Percentiles rank a stretch among this genome's conserved stretches.
These are phyloP conservation scores for Hyaena hyaena DNA, from an alignment of 2,113 vertebrate genomes.

Conservation along the genomic window DNA sequence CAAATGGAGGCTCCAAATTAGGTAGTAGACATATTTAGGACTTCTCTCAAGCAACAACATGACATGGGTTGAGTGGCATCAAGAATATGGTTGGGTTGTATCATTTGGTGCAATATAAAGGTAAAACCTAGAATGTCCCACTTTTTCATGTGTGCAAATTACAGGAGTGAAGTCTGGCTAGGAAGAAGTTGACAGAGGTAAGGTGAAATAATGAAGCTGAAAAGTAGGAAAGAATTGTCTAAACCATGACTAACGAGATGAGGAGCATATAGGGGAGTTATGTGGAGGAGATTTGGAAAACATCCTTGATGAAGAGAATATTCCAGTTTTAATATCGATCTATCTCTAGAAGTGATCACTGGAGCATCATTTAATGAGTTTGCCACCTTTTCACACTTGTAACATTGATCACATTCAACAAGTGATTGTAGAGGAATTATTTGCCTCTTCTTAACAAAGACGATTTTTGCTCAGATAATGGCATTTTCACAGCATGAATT, in stretches of 20 bases:
- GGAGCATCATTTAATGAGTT: constrained; percentile 26
- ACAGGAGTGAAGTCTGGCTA: background rate
- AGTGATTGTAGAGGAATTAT: background rate
- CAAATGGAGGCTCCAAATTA: background rate
- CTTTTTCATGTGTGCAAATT: background rate
- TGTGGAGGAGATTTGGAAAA: background rate
- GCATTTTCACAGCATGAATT: constrained; percentile 60
- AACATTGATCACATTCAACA: background rate
- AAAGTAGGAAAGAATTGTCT: background rate
- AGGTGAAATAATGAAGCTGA: background rate
- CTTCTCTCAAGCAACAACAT: background rate
- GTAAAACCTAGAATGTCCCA: background rate
- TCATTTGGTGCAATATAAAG: background rate
- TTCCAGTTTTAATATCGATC: constrained; percentile 4
- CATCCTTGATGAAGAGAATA: background rate
- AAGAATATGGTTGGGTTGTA: background rate
- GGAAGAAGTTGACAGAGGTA: background rate
- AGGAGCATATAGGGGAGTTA: background rate
- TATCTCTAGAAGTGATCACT: background rate
- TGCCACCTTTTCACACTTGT: constrained; percentile 41
- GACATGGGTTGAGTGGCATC: background rate
- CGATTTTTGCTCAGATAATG: fast-evolving
- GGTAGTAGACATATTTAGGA: background rate
- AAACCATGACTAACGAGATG: background rate
- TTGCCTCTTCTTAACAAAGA: background rate